Conservation (phyloP, 2,113 vertebrate species). For the Corythaixoides concolor region DNA sequence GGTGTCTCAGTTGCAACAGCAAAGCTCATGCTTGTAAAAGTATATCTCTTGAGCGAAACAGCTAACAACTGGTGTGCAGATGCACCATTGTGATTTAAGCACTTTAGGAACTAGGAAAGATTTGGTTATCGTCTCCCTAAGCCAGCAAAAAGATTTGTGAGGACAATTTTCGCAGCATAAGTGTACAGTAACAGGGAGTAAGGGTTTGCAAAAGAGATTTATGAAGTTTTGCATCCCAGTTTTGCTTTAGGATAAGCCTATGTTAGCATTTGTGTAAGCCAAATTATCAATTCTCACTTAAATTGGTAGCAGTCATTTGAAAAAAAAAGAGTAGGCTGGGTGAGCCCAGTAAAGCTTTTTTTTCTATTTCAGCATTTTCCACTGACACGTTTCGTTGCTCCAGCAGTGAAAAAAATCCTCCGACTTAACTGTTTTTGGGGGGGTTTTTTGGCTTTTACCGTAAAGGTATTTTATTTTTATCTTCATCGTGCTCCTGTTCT, state of each 20-base stretch:
- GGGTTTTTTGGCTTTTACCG: not conserved
- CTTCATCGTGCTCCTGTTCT: not conserved
- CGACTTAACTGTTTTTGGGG: too few species aligned
- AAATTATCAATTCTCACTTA: not conserved
- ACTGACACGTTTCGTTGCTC: not conserved
- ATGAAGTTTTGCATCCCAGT: not conserved
- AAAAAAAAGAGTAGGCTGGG: not conserved
- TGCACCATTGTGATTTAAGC: fast-evolving
- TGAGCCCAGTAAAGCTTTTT: not conserved
- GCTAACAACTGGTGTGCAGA: fast-evolving
- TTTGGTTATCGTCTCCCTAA: not conserved
- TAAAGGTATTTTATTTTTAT: constrained; percentile 53
- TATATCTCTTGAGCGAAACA: not conserved
- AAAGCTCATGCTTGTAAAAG: not conserved
- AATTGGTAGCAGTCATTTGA: not conserved
- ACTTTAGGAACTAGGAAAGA: fast-evolving
- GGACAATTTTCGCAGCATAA: not conserved
- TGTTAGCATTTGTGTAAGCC: not conserved
- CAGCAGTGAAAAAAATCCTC: not conserved
- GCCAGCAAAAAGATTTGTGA: not conserved
- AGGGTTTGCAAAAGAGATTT: not conserved
- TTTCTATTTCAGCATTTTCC: not conserved
- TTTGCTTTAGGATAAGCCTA: not conserved
- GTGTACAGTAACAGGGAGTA: not conserved
- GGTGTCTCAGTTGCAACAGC: not conserved